Conservation (phyloP, 2,888 invertebrate genomes). For the Pocota personata region DNA sequence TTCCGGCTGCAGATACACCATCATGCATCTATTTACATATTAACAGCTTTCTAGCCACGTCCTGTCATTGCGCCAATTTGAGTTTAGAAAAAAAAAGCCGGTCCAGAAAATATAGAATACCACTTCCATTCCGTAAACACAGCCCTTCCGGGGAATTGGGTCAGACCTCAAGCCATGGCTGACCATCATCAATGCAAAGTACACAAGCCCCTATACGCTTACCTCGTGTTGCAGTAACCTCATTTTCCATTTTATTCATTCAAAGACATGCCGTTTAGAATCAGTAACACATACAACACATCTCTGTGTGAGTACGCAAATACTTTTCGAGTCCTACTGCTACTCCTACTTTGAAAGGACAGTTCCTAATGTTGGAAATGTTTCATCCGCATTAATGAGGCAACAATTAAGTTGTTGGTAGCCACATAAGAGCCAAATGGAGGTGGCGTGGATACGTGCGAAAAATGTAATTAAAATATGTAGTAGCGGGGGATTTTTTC, state of each 20-base stretch:
- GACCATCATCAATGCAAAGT: slow-evolving; percentile 37
- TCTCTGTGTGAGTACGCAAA: slow-evolving; percentile 11
- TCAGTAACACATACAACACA: slow-evolving; percentile 15
- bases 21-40: slow-evolving; percentile 10
- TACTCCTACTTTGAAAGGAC: slow-evolving; percentile 52
- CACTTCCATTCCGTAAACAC: slow-evolving; percentile 5
- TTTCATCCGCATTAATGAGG: slow-evolving; percentile 71
- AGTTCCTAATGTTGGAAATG: slow-evolving; percentile 66
- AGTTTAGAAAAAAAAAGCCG: slow-evolving; percentile 5
- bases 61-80: slow-evolving; percentile 25
- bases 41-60: neutral
- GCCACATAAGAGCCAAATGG: slow-evolving; percentile 64
- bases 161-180: slow-evolving; percentile 51
- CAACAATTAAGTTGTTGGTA: slow-evolving; percentile 72
- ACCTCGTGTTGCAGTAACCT: slow-evolving; percentile 38
- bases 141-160: slow-evolving; percentile 23
- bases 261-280: slow-evolving; percentile 35
- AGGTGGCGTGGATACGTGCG: slow-evolving; percentile 61
- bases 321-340: slow-evolving; percentile 1
- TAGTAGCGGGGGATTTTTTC: slow-evolving; percentile 47
- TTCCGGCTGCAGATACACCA: slow-evolving; percentile 34
- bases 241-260: slow-evolving; percentile 53
- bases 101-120: neutral
- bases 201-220: neutral
- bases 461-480: slow-evolving; percentile 69